phyloP scores from a whole-genome alignment of 2,888 invertebrate genomes.

The Cylindroiulus punctatus region DNA sequence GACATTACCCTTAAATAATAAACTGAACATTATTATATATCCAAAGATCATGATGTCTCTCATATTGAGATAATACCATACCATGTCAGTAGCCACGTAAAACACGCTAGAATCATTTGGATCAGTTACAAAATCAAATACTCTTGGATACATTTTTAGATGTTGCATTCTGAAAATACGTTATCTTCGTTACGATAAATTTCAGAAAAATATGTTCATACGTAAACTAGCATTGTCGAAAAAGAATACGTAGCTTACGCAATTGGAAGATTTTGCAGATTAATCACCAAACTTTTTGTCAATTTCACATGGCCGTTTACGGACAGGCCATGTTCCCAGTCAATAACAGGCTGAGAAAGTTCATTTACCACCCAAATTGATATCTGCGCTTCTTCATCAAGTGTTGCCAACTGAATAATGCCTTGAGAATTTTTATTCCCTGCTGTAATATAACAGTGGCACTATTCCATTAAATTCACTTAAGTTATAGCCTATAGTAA shows the following conservation, averaged over 20 bases:
- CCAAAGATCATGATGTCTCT: not conserved
- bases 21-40: not conserved
- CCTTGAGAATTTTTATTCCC: conserved; percentile 20
- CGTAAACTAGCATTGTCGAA: no score
- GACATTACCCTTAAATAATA: not conserved
- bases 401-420: conserved; percentile 51
- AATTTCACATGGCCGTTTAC: conserved; percentile 27
- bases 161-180: conserved; percentile 12
- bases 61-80: not conserved
- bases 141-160: conserved; percentile 8
- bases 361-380: conserved; percentile 44
- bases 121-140: conserved; percentile 34
- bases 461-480: not conserved
- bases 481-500: not conserved
- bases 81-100: conserved; percentile 50
- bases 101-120: conserved; percentile 31
- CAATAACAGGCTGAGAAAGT: not conserved
- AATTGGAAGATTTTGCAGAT: conserved; percentile 16
- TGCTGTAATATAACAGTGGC: not conserved
- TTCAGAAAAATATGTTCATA: no score
- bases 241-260: conserved; percentile 15
- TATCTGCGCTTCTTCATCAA: conserved; percentile 46
- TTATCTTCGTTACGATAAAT: no score
- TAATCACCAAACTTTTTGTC: conserved; percentile 35
- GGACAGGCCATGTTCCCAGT: conserved; percentile 44